Evolutionary conservation across 1,140 invertebrate species (phyloP).

Genomic region (Mizuhopecten yessoensis): DNA sequence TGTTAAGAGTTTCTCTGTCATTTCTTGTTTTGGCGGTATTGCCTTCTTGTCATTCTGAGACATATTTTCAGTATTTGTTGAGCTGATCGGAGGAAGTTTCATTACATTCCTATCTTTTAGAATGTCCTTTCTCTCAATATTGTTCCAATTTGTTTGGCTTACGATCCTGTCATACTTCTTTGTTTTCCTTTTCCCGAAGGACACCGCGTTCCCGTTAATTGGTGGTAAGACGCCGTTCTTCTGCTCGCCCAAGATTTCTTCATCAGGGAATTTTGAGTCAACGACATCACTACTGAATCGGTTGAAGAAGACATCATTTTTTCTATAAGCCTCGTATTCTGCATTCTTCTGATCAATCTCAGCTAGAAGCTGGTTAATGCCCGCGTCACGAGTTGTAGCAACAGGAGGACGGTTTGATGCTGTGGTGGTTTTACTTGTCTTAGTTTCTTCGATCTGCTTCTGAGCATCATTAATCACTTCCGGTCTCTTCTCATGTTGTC

Average conservation of each 20-base stretch:
- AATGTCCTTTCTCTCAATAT: background rate
- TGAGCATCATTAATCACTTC: background rate
- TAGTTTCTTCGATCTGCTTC: background rate
- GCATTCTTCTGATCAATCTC: background rate
- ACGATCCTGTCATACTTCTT: background rate
- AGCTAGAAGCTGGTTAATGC: background rate
- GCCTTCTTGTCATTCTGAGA: background rate
- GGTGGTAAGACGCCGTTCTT: background rate
- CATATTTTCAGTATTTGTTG: background rate
- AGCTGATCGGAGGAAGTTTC: background rate
- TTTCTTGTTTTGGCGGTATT: background rate
- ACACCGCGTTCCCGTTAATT: background rate
- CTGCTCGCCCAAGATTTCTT: background rate
- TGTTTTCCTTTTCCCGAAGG: background rate
- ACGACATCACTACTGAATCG: background rate
- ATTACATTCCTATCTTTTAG: background rate
- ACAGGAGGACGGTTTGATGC: no score
- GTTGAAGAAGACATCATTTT: background rate
- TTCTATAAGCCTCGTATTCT: background rate
- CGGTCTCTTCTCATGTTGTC: background rate
- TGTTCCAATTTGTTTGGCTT: background rate
- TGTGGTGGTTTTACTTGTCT: background rate
- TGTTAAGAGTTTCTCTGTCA: background rate
- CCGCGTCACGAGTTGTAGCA: background rate
- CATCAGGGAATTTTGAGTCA: background rate